Evolutionary conservation across 37 sponge, comb jelly and placozoan genomes (phyloP), one percentile per base, ranked within the genome.

Genomic region (Halichondria panicea): DNA sequence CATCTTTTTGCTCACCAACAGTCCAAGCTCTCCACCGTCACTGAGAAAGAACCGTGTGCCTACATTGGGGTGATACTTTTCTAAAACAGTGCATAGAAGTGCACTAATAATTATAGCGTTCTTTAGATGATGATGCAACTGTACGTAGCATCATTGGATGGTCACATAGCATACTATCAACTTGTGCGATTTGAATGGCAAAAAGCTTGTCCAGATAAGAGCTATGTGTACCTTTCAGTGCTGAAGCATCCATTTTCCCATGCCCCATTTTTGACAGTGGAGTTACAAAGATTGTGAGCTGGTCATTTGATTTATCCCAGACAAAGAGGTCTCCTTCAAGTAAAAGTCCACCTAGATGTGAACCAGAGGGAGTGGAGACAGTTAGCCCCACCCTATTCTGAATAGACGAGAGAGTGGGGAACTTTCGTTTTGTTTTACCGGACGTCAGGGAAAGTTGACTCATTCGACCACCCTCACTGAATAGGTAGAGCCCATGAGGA

Each of bases 401-500:
- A 30, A 76, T 38, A 38, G 28, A 6, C 22, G 68, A 18, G 4
- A 79, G 59, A 4, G 80, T 66, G 34, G 80, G 80, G 22, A 85
- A 57, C 56, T 25, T 85, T 36, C 35, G 72, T 18, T 45, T 79
- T 6, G 80, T 85, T 48, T 72, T 78, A 19, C 86, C 86, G 2
- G 80, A 68, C 7, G 24, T 40, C 43, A 73, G 74, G 18, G 80
- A 85, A 24, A 85, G 58, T 57, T 78, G 80, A 66, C 86, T 65
- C 38, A 85, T 36, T 8, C 72, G 72, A 31, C 30, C 42, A 24
- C 34, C 39, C 66, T 85, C 80, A n/a, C n/a, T n/a, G 32, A 85
- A 43, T 19, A 85, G 55, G 44, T 64, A 85, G 36, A 85, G 45
- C 1, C 50, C 63, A 24, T 46, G 34, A 3, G 38, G 19, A 0